phyloP scores from a whole-genome alignment of 1,140 invertebrate genomes.

The Zophobas atratus region DNA sequence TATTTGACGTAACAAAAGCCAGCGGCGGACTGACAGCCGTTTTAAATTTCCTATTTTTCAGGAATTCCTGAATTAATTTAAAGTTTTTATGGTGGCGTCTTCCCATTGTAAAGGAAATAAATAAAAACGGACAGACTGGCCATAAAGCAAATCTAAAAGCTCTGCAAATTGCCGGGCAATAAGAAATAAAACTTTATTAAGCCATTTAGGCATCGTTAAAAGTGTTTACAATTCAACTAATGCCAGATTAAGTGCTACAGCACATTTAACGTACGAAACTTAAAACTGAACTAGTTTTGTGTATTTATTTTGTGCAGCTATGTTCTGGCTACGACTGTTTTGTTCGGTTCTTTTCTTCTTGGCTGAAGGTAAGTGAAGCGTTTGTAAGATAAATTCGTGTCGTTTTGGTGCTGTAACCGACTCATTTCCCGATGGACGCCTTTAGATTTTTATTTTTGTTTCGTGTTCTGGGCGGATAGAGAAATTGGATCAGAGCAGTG shows the following conservation, averaged over 20 bases:
- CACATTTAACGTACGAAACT: conserved; percentile 48
- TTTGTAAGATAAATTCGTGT: conserved; percentile 40
- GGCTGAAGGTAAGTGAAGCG: conserved; percentile 39
- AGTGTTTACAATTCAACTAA: conserved; percentile 56
- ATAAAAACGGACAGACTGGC: conserved; percentile 27
- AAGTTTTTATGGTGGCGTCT: conserved; percentile 38
- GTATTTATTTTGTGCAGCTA: conserved; percentile 20
- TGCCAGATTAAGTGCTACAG: conserved; percentile 51
- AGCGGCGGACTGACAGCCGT: neutral
- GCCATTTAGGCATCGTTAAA: conserved; percentile 53
- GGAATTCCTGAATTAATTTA: conserved; percentile 25
- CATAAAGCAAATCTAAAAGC: conserved; percentile 43
- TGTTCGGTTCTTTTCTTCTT: conserved; percentile 29
- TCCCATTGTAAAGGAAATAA: conserved; percentile 29
- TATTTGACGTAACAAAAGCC: neutral
- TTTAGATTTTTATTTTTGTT: conserved; percentile 35
- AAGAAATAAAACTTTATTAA: conserved; percentile 55
- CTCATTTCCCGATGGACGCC: conserved; percentile 41
- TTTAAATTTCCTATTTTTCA: conserved; percentile 16
- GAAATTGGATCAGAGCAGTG: conserved; percentile 3
- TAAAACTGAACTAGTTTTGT: conserved; percentile 29
- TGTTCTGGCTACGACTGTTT: conserved; percentile 17
- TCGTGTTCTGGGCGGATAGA: conserved; percentile 20
- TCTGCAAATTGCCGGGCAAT: conserved; percentile 42
- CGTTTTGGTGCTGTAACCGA: conserved; percentile 27